phyloP scores from a whole-genome alignment of 2,888 invertebrate species.

The Ommatoiulus sabulosus region DNA sequence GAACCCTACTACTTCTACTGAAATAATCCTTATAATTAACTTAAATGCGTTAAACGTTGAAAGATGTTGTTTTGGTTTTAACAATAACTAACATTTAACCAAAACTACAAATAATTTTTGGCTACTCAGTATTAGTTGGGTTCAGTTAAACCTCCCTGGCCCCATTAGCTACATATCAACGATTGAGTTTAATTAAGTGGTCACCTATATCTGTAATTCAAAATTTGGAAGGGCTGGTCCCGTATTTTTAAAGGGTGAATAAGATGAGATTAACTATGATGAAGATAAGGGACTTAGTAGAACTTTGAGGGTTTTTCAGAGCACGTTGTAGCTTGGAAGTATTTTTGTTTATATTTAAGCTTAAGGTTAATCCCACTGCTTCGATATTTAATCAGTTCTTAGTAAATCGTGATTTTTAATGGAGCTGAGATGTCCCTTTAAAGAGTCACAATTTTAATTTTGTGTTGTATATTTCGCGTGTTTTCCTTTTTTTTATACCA shows the following conservation, averaged over 20 bases:
- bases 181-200: neutral
- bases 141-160: neutral
- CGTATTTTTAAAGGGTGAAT: neutral
- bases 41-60: neutral
- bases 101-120: neutral
- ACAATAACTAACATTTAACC: neutral
- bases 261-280: neutral
- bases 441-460: slow-evolving; percentile 3
- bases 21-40: neutral
- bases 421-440: neutral
- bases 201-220: neutral
- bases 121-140: neutral
- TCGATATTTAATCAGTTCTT: slow-evolving; percentile 10
- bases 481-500: neutral
- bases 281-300: neutral
- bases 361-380: neutral
- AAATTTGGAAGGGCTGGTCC: slow-evolving; percentile 6
- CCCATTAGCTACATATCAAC: neutral
- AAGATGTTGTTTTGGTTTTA: neutral
- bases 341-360: slow-evolving; percentile 9
- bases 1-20: neutral
- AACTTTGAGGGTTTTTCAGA: neutral
- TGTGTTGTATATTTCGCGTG: slow-evolving; percentile 1
- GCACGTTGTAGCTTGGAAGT: neutral
- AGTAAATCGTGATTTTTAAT: neutral